Conservation (phyloP, 2,113 vertebrate species). For the Gambusia affinis region DNA sequence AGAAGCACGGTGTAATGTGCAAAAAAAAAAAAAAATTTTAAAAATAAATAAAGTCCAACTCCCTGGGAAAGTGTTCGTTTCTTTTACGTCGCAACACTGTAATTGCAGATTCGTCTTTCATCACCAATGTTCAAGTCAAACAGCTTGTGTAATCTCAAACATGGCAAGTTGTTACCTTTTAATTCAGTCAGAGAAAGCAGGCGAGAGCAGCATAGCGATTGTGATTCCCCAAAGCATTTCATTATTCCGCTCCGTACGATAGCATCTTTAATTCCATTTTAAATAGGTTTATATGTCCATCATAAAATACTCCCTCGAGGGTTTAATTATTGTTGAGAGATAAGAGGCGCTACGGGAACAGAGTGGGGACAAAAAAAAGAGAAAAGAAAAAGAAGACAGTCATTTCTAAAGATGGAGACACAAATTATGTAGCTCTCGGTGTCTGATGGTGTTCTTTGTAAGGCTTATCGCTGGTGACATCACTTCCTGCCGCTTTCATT, state of each 20-base stretch:
- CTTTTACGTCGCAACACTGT: slow-evolving; percentile 12
- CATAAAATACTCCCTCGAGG: slow-evolving; percentile 76
- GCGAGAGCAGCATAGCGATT: slow-evolving; percentile 45
- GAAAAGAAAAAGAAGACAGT: slow-evolving; percentile 63
- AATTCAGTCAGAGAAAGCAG: slow-evolving; percentile 51
- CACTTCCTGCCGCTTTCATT: slow-evolving; percentile 73
- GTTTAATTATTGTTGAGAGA: slow-evolving; percentile 75
- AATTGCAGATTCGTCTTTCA: slow-evolving; percentile 45
- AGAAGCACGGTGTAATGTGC: slow-evolving; percentile 3
- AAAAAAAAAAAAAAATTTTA: too few species aligned
- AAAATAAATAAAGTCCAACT: not conserved
- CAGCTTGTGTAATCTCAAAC: slow-evolving; percentile 55
- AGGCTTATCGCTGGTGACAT: slow-evolving; percentile 74
- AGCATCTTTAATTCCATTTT: slow-evolving; percentile 81
- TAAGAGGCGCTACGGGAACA: slow-evolving; percentile 67
- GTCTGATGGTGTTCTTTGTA: slow-evolving; percentile 68
- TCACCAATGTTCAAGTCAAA: slow-evolving; percentile 58
- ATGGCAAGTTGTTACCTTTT: slow-evolving; percentile 60
- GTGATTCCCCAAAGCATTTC: slow-evolving; percentile 73
- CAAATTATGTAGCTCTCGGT: slow-evolving; percentile 66
- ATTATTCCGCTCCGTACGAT: slow-evolving; percentile 72
- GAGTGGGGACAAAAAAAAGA: slow-evolving; percentile 68
- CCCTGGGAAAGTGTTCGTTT: slow-evolving; percentile 16
- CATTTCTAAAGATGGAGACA: slow-evolving; percentile 66
- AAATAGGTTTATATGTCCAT: slow-evolving; percentile 79